Evolutionary conservation across 2,113 vertebrate genomes (phyloP), one percentile per base, ranked within the genome.

Genomic region (Nothoprocta pentlandii): DNA sequence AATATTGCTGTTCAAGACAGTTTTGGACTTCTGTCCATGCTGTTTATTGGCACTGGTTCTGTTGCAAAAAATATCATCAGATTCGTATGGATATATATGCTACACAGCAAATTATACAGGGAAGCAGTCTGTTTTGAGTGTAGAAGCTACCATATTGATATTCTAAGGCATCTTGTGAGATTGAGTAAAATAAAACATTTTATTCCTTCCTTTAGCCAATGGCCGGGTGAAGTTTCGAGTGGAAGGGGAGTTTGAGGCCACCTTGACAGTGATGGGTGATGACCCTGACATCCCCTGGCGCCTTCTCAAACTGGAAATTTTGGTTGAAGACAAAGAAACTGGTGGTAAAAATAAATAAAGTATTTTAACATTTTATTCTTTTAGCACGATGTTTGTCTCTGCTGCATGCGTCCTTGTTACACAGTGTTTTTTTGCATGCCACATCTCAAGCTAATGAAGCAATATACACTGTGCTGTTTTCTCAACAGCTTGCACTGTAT

Each of bases 261-360:
- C 99, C 4, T 97, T 99, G 93, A 99, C 99, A 2, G 99, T 99
- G 93, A 99, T 99, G 99, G 99, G 99, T 76, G 99, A 99, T 96
- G 99, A 99, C 92, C 99, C 99, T 20, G 99, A 99, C 78, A 99
- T 99, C 95, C 99, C 99, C 12, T 99, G 99, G 99, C 98, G 99
- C 92, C 98, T 99, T 95, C 98, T 99, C 79, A 99, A 99, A 97
- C 96, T 99, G 92, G 99, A 99, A 97, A 99, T 99, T 95, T 96
- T 99, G 71, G 99, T 99, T 82, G 99, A 99, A 93, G 99, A 99
- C 97, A 99, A 99, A 90, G 99, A 99, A 98, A 99, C 99, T 64
- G 99, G 99, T 97, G 99, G 99, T 99, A 98, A 98, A 62, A 67
- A 85, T 63, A 44, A 64, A 20, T 69, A 10, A 86, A 53, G 13